phyloP scores from a whole-genome alignment of 2,888 invertebrate species.

The Agapostemon virescens region DNA sequence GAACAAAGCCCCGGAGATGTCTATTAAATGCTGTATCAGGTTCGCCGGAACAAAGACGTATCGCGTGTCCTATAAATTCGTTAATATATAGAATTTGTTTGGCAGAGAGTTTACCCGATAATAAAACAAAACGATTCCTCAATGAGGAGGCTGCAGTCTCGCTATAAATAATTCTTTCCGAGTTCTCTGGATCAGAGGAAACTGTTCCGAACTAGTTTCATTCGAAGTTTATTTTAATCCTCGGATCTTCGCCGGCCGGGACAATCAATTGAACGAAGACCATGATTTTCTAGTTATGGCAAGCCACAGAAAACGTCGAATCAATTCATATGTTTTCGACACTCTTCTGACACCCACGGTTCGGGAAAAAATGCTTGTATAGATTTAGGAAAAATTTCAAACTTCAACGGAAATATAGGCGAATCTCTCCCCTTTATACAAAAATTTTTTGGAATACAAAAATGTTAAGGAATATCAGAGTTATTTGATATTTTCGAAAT shows the following conservation, averaged over 20 bases:
- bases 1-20: background rate
- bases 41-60: background rate
- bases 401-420: background rate
- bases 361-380: too few relatives aligned
- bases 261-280: background rate
- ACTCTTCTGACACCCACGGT: too few relatives aligned
- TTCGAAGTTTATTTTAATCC: background rate
- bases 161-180: background rate
- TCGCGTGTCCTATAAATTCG: background rate
- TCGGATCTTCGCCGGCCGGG: background rate
- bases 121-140: background rate
- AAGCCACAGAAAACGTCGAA: background rate
- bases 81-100: background rate
- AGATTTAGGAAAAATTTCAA: background rate
- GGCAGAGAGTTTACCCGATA: background rate
- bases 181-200: background rate
- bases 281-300: background rate
- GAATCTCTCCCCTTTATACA: background rate
- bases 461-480: background rate
- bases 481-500: background rate
- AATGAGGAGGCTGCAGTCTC: background rate
- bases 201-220: background rate
- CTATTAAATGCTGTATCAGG: slow-evolving; percentile 10
- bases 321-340: background rate
- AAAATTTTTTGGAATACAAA: background rate